Evolutionary conservation across 2,888 invertebrate species (phyloP), one percentile per base, ranked within the genome.

Genomic region (Lepidocyrtoides sp.): DNA sequence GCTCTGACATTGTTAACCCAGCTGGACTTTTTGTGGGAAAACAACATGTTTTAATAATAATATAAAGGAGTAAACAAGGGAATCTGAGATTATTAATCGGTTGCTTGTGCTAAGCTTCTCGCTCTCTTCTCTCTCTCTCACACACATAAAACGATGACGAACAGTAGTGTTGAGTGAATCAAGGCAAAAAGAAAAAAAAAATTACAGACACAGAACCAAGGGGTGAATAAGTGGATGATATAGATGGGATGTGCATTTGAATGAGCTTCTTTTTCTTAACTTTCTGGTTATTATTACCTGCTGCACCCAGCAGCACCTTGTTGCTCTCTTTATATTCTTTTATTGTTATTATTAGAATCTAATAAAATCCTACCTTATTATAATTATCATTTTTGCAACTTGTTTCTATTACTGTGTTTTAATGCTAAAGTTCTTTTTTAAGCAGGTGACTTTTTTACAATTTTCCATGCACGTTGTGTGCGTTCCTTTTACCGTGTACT

Each of bases 1-100:
- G 5, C n/a, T 5, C 66, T 69, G n/a, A 32, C 66, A 69, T 69
- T 69, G 66, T 69, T 36, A 69, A 36, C 66, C 36, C 66, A 26
- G 51, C 72, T 84, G 90, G 77, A 77, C 83, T 69, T 48, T 85
- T 84, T n/a, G 83, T 89, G 89, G 89, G 89, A 89, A 86, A 81
- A 88, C 60, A 86, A 57, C 86, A 77, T 77, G 86, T 86, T 60
- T 60, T 60, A 14, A 48, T 75, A 75, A 26, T 44, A 48, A 23
- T n/a, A n/a, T n/a, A n/a, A n/a, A n/a, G n/a, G n/a, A n/a, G n/a
- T n/a, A n/a, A n/a, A 44, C 12, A 75, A 75, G 20, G 75, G 44
- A 75, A 75, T 75, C 23, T 81, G 36, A 60, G 51, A 57, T 88
- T 81, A 88, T 79, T 86, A 86, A 81, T 81, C 81, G 81, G 69